These are phyloP conservation scores for Heterohyrax brucei DNA, from an alignment of 2,797 vertebrate species.

Conservation along the genomic window DNA sequence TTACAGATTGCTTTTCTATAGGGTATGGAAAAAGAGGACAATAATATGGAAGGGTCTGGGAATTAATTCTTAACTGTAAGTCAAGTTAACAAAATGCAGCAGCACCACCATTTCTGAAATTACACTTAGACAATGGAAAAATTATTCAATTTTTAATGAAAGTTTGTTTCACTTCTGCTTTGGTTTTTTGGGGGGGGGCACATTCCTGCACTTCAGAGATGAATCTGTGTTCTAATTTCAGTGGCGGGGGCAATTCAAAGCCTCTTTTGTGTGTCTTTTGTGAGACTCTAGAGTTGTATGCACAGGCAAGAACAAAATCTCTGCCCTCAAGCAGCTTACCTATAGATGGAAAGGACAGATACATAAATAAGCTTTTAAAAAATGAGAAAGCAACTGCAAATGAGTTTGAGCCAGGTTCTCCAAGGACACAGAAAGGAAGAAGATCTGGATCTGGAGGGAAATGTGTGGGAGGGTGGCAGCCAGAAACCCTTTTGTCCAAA, in stretches of 20 bases:
- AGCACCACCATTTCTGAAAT: slow-evolving; percentile 33
- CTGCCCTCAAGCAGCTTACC: neutral
- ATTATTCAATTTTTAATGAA: neutral
- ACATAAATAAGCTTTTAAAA: neutral
- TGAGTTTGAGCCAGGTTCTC: slow-evolving; percentile 18
- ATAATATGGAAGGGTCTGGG: neutral
- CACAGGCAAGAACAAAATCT: slow-evolving; percentile 15
- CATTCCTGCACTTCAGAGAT: neutral
- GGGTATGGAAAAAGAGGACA: neutral
- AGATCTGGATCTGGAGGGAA: neutral
- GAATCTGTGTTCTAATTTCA: neutral
- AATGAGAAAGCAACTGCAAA: neutral
- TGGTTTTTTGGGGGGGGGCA: too few species aligned
- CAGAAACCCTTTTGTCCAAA: neutral
- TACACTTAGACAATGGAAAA: neutral
- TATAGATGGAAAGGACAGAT: neutral
- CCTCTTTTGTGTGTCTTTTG: neutral
- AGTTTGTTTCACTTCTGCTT: neutral
- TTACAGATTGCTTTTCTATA: neutral
- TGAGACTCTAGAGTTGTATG: neutral
- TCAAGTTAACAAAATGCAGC: neutral
- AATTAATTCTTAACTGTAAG: neutral
- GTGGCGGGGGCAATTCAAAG: neutral
- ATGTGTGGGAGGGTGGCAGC: neutral
- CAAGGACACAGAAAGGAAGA: slow-evolving; percentile 26